phyloP scores from a whole-genome alignment of 2,113 vertebrate species.

The Gulo gulo region DNA sequence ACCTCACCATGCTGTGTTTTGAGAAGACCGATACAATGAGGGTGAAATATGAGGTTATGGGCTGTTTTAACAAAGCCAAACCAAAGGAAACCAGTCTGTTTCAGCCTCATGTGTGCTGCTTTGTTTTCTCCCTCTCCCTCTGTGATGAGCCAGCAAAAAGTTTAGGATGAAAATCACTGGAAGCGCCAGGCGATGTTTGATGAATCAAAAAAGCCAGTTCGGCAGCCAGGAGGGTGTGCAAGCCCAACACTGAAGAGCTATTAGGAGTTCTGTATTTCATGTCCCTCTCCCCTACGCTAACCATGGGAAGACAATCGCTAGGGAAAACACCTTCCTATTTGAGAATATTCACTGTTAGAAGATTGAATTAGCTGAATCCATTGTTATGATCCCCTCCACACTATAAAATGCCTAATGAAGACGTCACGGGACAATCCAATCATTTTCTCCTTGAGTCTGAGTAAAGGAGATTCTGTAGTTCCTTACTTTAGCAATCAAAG shows the following conservation, averaged over 20 bases:
- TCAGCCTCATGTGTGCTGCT: background rate
- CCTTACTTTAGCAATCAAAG: conserved; percentile 25
- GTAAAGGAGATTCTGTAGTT: conserved; percentile 44
- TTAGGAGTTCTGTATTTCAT: background rate
- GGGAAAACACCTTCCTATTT: conserved; percentile 40
- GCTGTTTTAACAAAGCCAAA: conserved; percentile 56
- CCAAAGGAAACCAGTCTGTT: conserved; percentile 44
- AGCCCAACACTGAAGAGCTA: background rate
- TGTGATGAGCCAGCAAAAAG: conserved; percentile 61
- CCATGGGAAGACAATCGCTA: conserved; percentile 25
- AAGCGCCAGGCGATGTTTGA: background rate
- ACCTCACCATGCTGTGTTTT: background rate
- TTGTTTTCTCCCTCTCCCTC: conserved; percentile 63
- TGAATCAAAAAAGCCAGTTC: conserved; percentile 24
- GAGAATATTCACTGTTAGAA: conserved; percentile 55
- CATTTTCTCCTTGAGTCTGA: conserved; percentile 39
- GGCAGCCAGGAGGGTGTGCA: background rate
- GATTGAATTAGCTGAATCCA: conserved; percentile 66
- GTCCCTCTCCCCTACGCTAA: conserved; percentile 44
- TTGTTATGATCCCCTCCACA: conserved; percentile 4
- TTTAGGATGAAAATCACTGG: background rate
- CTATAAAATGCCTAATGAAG: conserved; percentile 52
- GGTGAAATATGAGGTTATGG: background rate
- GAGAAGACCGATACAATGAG: conserved; percentile 16
- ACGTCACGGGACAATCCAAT: background rate